A percentile compares a stretch with the other conserved stretches of the same genome.
Conservation (phyloP, 2,113 vertebrate species). For the Lepisosteus oculatus region DNA sequence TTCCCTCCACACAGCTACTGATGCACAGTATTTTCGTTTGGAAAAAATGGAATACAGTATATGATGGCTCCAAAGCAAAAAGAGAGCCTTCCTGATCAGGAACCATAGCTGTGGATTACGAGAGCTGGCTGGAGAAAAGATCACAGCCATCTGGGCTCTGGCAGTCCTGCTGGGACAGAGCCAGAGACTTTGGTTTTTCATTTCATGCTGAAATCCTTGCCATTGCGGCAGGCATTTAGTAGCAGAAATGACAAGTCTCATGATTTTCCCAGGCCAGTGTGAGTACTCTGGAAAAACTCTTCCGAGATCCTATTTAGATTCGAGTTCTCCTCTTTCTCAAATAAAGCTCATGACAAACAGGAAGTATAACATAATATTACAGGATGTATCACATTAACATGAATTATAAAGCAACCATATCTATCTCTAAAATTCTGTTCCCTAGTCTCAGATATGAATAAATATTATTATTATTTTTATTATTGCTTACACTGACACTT, state of each 20-base stretch:
- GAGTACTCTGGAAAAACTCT: background rate
- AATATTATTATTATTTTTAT: too few species aligned
- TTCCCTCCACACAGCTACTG: background rate
- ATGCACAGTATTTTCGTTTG: background rate
- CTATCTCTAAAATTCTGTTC: too few species aligned
- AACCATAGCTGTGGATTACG: background rate
- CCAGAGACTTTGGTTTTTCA: background rate
- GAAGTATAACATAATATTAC: too few species aligned
- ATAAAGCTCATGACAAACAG: too few species aligned
- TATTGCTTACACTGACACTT: too few species aligned
- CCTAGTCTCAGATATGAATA: too few species aligned
- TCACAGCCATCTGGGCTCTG: background rate
- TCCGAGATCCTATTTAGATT: too few species aligned
- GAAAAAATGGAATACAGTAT: background rate
- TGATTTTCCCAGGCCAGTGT: background rate
- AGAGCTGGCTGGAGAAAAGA: slow-evolving; percentile 2
- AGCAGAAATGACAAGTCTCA: background rate
- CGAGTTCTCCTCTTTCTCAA: too few species aligned
- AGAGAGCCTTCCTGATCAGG: background rate
- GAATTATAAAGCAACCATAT: too few species aligned
- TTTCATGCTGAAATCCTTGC: background rate
- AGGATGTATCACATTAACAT: too few species aligned
- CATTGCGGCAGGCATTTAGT: background rate
- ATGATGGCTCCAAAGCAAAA: background rate
- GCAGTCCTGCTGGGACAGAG: background rate